Base-by-base conservation (phyloP, 2,888 invertebrate genomes). In the Ormyrus nitidulus region DNA sequence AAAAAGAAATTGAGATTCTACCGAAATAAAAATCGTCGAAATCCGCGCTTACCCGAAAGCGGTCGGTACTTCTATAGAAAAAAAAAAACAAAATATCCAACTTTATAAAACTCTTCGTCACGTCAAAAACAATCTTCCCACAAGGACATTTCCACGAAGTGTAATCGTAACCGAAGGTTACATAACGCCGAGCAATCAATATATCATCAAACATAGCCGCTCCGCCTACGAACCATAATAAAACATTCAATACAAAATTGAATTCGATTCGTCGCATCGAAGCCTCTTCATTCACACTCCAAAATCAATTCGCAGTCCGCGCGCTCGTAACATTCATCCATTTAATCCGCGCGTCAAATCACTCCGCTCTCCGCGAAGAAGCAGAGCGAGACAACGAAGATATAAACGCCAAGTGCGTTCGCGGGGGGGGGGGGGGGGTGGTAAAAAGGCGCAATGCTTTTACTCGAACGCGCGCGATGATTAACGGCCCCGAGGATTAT, bases 161-260 rank as follows among this genome's bases (percentile, higher is more conserved):
- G 51, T 71, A 65, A 77, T 71, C 46, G 11, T 58, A 65, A 44
- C 51, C 64, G 46, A 56, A 44, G 19, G 11, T 74, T 79, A 64
- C 62, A 53, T 70, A 73, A 79, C 77, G 34, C 9, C 48, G 6
- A 56, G n/a, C 54, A 72, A 74, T 79, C 74, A 56, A 79, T 79
- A 34, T 34, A 79, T 13, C 54, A 72, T 77, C 59, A 72, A 72
- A 66, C 71, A 61, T 66, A 9, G n/a, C 46, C 34, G 19, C 58
- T 6, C 44, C 13, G 13, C 51, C 51, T n/a, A n/a, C 11, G 34
- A 13, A 13, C n/a, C 8, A 70, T 56, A 62, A 62, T 62, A 62
- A 76, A 69, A 76, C 11, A 62, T 58, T 6, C 53, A 11, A 13
- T 46, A n/a, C 46, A 54, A 70, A 70, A 70, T 70, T 77, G 44